phyloP scores from a whole-genome alignment of 2,113 vertebrate species.

The Pachycephala philippinensis region DNA sequence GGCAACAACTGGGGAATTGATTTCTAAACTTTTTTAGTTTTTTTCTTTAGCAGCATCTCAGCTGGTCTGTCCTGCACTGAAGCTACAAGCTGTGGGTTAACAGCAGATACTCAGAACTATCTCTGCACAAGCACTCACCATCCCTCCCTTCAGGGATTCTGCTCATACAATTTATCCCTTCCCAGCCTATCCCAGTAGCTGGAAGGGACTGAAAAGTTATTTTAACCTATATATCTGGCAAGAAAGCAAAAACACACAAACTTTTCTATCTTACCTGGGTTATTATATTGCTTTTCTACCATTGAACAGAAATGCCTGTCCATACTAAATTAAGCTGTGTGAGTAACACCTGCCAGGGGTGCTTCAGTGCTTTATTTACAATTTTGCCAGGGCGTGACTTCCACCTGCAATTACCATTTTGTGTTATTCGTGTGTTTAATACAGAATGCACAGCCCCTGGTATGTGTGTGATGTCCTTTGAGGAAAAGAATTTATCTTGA shows the following conservation, averaged over 20 bases:
- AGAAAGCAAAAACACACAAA: neutral
- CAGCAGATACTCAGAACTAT: neutral
- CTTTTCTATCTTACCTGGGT: neutral
- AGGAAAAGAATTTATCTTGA: neutral
- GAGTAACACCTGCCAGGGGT: neutral
- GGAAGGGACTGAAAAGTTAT: neutral
- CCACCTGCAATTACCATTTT: neutral
- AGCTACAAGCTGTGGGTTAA: neutral
- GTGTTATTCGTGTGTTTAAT: neutral
- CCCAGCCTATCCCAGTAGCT: neutral
- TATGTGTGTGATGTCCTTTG: neutral
- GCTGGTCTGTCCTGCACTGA: neutral
- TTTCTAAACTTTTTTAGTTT: neutral
- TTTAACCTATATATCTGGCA: neutral
- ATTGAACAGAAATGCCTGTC: neutral
- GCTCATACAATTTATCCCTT: neutral
- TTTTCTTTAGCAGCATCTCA: neutral
- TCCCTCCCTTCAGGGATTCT: neutral
- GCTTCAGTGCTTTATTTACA: neutral
- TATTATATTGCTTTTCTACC: neutral
- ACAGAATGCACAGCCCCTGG: neutral
- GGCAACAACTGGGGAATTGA: neutral
- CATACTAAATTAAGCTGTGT: neutral
- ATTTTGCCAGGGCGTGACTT: neutral
- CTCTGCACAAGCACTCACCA: neutral